Evolutionary conservation across 2,888 invertebrate species (phyloP).

Genomic region (Perizoma affinitatum): DNA sequence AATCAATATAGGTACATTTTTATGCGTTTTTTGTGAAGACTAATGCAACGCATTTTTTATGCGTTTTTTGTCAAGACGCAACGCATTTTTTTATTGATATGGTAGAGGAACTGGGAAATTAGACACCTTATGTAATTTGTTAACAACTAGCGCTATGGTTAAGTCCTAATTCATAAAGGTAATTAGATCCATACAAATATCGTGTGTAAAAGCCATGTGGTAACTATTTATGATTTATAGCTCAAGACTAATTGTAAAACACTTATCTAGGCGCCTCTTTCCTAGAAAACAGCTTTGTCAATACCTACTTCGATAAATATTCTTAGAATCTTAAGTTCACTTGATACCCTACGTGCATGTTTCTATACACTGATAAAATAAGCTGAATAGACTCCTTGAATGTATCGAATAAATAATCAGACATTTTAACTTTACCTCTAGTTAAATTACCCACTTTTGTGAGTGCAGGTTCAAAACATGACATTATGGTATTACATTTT

Average conservation of each 20-base stretch:
- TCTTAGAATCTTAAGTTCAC: constrained; percentile 37
- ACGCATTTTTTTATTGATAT: too few relatives aligned
- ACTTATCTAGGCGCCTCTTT: constrained; percentile 32
- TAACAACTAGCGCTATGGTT: too few relatives aligned
- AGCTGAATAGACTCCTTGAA: too few relatives aligned
- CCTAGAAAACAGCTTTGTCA: constrained; percentile 39
- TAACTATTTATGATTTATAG: constrained; percentile 2
- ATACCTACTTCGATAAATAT: constrained; percentile 37
- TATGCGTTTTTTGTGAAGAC: neutral
- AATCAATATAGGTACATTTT: neutral
- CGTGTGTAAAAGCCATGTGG: constrained; percentile 10
- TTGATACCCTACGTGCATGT: constrained; percentile 14
- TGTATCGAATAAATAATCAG: too few relatives aligned
- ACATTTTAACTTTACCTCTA: too few relatives aligned
- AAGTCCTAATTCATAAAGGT: too few relatives aligned
- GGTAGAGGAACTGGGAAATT: too few relatives aligned
- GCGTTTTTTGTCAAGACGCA: neutral
- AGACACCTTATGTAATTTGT: too few relatives aligned
- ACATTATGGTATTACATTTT: too few relatives aligned
- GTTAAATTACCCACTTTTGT: too few relatives aligned
- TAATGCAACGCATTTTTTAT: too few relatives aligned
- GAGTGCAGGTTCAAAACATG: too few relatives aligned
- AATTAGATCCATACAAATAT: constrained; percentile 1
- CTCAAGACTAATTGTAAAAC: constrained; percentile 28
- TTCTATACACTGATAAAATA: constrained; percentile 20